Conservation (phyloP, 2,113 vertebrate species). For the Nycticorax nycticorax region DNA sequence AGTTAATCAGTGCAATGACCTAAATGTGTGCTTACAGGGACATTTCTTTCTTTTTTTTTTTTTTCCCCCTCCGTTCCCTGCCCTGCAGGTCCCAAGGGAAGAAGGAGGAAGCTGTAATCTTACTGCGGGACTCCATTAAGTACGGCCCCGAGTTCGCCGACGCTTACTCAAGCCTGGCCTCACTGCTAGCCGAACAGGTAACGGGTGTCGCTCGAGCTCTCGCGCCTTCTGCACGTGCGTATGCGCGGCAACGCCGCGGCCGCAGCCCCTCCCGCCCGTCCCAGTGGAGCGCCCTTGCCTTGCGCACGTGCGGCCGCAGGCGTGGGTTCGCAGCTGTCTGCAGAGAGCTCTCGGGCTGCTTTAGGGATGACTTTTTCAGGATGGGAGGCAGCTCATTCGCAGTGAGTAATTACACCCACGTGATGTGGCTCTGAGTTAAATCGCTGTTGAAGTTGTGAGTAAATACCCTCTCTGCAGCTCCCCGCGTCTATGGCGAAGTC, state of each 20-base stretch:
- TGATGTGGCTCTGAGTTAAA: not conserved
- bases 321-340: rapidly evolving
- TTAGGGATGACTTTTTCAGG: not conserved
- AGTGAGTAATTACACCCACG: not conserved
- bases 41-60: not conserved
- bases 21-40: not conserved
- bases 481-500: rapidly evolving
- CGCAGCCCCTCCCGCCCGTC: not conserved
- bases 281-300: not conserved
- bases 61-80: not conserved
- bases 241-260: not conserved
- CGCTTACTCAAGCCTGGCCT: constrained; percentile 94
- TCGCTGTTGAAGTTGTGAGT: not conserved
- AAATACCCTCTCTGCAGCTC: not conserved
- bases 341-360: not conserved
- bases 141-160: constrained; percentile 92
- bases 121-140: constrained; percentile 86
- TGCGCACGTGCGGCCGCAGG: rapidly evolving
- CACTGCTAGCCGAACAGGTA: constrained; percentile 93
- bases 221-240: rapidly evolving
- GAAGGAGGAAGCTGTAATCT: constrained; percentile 82
- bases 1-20: constrained; percentile 1
- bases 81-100: constrained; percentile 84
- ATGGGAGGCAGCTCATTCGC: not conserved
- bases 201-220: not conserved